Conservation (phyloP, 2,113 vertebrate genomes). For the Eleginops maclovinus region DNA sequence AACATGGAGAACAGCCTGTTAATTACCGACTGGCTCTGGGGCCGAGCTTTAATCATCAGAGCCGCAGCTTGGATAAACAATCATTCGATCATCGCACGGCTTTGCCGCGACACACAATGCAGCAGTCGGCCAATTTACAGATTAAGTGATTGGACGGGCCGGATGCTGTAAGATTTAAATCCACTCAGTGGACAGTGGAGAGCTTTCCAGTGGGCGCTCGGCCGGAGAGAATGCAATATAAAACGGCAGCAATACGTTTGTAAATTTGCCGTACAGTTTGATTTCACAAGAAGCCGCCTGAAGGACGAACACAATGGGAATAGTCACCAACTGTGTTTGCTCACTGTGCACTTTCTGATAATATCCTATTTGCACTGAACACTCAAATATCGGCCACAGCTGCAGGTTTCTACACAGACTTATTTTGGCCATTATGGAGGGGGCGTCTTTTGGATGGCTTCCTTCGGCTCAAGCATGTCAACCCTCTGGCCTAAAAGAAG, state of each 20-base stretch:
- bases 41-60: constrained; percentile 75
- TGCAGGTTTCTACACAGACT: neutral
- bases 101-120: constrained; percentile 48
- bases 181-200: constrained; percentile 15
- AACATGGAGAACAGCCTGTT: constrained; percentile 80
- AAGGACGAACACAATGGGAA: constrained; percentile 5
- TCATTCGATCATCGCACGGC: constrained; percentile 64
- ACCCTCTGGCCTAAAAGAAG: constrained; percentile 35
- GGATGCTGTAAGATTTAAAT: constrained; percentile 43
- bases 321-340: constrained; percentile 25
- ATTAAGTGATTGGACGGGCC: constrained; percentile 52
- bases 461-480: neutral
- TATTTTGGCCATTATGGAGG: neutral
- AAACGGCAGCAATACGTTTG: constrained; percentile 18
- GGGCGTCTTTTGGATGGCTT: neutral
- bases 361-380: constrained; percentile 2
- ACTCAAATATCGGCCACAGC: neutral
- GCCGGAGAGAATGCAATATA: constrained; percentile 5
- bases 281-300: constrained; percentile 10
- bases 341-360: constrained; percentile 7
- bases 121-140: constrained; percentile 60
- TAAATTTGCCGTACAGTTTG: neutral
- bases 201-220: constrained; percentile 24
- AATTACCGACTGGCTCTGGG: constrained; percentile 80
- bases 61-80: constrained; percentile 72